Base-by-base conservation (phyloP, 1,140 invertebrate genomes). In the Trachymyrmex cornetzi region DNA sequence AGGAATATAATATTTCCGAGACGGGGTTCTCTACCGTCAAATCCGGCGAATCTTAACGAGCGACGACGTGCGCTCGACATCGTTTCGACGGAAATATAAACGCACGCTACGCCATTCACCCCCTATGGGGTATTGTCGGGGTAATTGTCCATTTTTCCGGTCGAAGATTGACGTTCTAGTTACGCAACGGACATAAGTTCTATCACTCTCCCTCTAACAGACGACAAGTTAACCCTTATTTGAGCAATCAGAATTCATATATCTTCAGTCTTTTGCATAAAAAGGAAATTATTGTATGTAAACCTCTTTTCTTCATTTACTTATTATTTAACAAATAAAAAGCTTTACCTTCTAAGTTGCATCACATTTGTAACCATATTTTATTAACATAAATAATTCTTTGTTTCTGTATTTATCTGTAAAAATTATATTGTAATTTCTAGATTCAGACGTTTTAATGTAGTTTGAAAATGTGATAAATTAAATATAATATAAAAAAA, bases 1-100 rank as follows among this genome's bases (percentile, higher is more conserved):
- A 44, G 55, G 69, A 57, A 74, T 89, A 85, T 67, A 85, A 85
- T 80, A 88, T 89, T 91, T 91, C 77, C 61, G 53, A 16, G 38
- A 57, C 53, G 63, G 14, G 14, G 53, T 81, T 61, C 34, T 50
- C 66, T n/a, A 72, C 59, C 67, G 22, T 24, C 61, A 30, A 44
- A 48, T 22, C 27, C 24, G 69, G 24, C 61, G 64, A 9, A n/a
- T 19, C 7, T 34, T 48, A 88, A 75, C 67, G 24, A 69, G 6
- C 59, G 64, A 80, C 19, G 84, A 87, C 61, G 64, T n/a, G 61
- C 55, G 55, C 71, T 24, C 55, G 34, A 61, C 75, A 34, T 87
- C 77, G 34, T 87, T 77, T 81, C 63, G 59, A 59, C 30, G 34
- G n/a, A 79, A 57, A 82, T 82, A 87, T 72, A 82, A 69, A 87